These are phyloP conservation scores for Bryconaethiops microstoma DNA, from an alignment of 2,797 vertebrate genomes.

Conservation along the genomic window DNA sequence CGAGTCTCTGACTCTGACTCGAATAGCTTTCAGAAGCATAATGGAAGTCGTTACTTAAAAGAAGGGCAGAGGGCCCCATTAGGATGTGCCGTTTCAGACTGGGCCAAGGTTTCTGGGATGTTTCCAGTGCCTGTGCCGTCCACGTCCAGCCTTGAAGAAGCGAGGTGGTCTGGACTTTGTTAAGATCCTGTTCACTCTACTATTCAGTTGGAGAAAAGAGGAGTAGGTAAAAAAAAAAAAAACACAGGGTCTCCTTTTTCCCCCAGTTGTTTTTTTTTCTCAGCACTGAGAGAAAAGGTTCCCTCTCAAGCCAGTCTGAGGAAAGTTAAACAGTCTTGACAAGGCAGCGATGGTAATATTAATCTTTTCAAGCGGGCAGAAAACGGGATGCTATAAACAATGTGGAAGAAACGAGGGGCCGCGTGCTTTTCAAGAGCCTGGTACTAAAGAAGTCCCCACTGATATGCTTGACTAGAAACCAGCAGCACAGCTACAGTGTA, in stretches of 20 bases:
- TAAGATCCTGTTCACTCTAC: slow-evolving; percentile 61
- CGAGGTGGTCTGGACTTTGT: slow-evolving; percentile 70
- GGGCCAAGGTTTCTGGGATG: slow-evolving; percentile 40
- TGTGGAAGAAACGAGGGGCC: slow-evolving; percentile 59
- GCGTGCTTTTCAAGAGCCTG: slow-evolving; percentile 58
- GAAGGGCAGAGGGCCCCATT: slow-evolving; percentile 40
- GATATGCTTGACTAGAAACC: slow-evolving; percentile 40
- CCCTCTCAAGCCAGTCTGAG: slow-evolving; percentile 65
- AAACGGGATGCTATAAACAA: slow-evolving; percentile 77
- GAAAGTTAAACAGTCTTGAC: slow-evolving; percentile 77
- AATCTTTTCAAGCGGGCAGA: slow-evolving; percentile 77
- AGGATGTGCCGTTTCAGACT: slow-evolving; percentile 50
- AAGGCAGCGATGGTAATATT: slow-evolving; percentile 72
- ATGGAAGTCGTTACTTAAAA: slow-evolving; percentile 52
- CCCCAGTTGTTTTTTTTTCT: slow-evolving; percentile 41
- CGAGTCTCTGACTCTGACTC: slow-evolving; percentile 15
- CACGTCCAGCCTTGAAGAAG: slow-evolving; percentile 49
- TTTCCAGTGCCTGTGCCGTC: slow-evolving; percentile 34
- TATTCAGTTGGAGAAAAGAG: slow-evolving; percentile 34
- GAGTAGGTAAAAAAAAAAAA: slow-evolving; percentile 20
- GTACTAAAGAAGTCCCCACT: slow-evolving; percentile 31
- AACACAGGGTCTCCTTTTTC: slow-evolving; percentile 62
- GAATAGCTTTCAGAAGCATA: slow-evolving; percentile 45
- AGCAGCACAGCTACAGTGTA: slow-evolving; percentile 25
- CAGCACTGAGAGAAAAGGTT: slow-evolving; percentile 65